A percentile compares a stretch with the other conserved stretches of the same genome.
These are phyloP conservation scores for Xenops minutus DNA, from an alignment of 2,797 vertebrate species.

Conservation along the genomic window DNA sequence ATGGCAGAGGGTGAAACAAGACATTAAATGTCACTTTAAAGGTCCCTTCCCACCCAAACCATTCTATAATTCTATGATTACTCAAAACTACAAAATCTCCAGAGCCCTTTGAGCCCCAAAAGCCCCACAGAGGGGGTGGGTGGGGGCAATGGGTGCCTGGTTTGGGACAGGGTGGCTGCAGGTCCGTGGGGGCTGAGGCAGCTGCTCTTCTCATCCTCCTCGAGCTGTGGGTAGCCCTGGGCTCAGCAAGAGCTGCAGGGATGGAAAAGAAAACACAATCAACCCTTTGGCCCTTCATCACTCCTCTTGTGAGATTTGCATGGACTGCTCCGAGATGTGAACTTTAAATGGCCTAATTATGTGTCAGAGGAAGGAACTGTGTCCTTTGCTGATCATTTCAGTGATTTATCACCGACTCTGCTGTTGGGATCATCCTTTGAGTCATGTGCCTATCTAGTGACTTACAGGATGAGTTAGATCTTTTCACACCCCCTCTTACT, in stretches of 20 bases:
- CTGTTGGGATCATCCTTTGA: not conserved
- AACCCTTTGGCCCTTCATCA: not conserved
- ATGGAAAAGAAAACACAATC: not conserved
- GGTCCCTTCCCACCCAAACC: too few relatives aligned
- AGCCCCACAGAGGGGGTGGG: not conserved
- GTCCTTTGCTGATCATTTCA: not conserved
- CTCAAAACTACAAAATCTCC: too few relatives aligned
- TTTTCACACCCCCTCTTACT: not conserved
- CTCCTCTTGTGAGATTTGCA: not conserved
- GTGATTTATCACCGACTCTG: not conserved
- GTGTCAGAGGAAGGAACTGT: not conserved
- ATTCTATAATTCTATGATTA: too few relatives aligned
- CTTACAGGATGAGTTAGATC: not conserved
- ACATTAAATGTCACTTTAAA: too few relatives aligned
- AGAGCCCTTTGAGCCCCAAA: too few relatives aligned
- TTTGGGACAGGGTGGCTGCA: not conserved
- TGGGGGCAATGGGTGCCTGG: rapidly evolving
- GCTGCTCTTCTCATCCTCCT: not conserved
- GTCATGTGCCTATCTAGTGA: not conserved
- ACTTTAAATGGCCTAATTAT: not conserved
- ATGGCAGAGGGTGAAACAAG: too few relatives aligned
- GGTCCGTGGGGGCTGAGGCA: not conserved
- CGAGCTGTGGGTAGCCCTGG: not conserved
- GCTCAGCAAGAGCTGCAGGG: not conserved
- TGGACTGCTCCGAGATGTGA: not conserved